Evolutionary conservation across 2,113 vertebrate species (phyloP).

Genomic region (Patagioenas fasciata): DNA sequence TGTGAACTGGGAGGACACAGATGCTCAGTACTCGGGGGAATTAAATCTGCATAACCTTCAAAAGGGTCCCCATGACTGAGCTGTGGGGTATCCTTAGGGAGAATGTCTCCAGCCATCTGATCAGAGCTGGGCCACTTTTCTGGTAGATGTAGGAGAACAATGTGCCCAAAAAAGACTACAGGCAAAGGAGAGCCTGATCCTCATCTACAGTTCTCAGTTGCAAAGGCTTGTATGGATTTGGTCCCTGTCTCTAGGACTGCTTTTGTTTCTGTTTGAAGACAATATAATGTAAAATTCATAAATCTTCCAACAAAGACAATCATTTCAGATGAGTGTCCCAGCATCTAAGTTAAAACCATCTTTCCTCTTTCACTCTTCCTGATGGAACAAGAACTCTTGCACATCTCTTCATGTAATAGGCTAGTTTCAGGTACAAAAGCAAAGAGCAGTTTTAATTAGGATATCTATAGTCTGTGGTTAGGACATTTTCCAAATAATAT

Average conservation of each 20-base stretch:
- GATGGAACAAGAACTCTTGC: background rate
- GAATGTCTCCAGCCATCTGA: background rate
- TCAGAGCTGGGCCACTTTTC: background rate
- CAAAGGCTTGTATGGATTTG: background rate
- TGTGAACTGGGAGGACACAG: background rate
- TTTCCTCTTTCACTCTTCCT: background rate
- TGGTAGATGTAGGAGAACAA: background rate
- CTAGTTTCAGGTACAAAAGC: background rate
- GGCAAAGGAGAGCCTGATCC: background rate
- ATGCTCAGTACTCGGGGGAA: background rate
- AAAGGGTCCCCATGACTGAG: background rate
- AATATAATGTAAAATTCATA: background rate
- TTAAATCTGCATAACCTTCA: background rate
- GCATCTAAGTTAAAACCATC: background rate
- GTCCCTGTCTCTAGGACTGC: background rate
- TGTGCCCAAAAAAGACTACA: background rate
- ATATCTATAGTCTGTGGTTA: background rate
- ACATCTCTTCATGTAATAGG: background rate
- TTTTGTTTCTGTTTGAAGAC: background rate
- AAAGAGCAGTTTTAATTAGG: background rate
- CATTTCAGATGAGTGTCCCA: background rate
- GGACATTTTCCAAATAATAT: background rate
- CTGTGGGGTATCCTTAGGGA: background rate
- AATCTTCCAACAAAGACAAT: background rate
- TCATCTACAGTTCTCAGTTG: fast-evolving